These are phyloP conservation scores for Orthosia cruda DNA, from an alignment of 2,888 invertebrate genomes.

Conservation along the genomic window DNA sequence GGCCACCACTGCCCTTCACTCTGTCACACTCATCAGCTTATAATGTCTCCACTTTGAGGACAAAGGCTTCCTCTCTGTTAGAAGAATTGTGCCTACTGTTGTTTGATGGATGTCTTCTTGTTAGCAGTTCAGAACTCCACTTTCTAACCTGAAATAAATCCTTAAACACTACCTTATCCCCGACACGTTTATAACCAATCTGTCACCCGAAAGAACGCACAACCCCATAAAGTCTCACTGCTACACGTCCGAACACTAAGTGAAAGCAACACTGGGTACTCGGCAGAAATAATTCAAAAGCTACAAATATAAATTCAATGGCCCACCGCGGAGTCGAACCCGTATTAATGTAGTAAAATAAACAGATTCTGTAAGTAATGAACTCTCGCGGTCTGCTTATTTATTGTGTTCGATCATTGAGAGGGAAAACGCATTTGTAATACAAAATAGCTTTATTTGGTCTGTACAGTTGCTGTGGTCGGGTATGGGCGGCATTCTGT, in stretches of 20 bases:
- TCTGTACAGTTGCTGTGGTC: slow-evolving; percentile 43
- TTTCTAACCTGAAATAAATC: too few relatives aligned
- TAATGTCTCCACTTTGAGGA: too few relatives aligned
- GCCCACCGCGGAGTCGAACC: slow-evolving; percentile 78
- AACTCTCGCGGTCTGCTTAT: slow-evolving; percentile 72
- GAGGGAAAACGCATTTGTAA: slow-evolving; percentile 77
- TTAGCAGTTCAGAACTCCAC: too few relatives aligned
- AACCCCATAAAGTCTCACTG: slow-evolving; percentile 24
- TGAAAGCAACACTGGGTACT: slow-evolving; percentile 51
- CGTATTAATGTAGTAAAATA: slow-evolving; percentile 79
- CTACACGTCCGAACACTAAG: slow-evolving; percentile 50
- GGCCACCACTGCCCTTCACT: too few relatives aligned
- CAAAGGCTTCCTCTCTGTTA: too few relatives aligned
- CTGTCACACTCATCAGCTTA: too few relatives aligned
- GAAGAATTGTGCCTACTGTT: too few relatives aligned
- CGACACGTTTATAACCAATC: slow-evolving; percentile 6
- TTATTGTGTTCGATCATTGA: slow-evolving; percentile 77
- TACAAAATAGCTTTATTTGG: slow-evolving; percentile 74
- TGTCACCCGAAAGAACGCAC: not conserved
- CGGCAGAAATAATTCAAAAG: slow-evolving; percentile 75
- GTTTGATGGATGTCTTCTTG: too few relatives aligned
- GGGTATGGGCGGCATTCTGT: slow-evolving; percentile 30
- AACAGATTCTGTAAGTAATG: slow-evolving; percentile 79
- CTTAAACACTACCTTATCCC: too few relatives aligned
- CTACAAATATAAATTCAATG: slow-evolving; percentile 80